phyloP scores from a whole-genome alignment of 1,140 invertebrate genomes.

The Drosophila sturtevanti region DNA sequence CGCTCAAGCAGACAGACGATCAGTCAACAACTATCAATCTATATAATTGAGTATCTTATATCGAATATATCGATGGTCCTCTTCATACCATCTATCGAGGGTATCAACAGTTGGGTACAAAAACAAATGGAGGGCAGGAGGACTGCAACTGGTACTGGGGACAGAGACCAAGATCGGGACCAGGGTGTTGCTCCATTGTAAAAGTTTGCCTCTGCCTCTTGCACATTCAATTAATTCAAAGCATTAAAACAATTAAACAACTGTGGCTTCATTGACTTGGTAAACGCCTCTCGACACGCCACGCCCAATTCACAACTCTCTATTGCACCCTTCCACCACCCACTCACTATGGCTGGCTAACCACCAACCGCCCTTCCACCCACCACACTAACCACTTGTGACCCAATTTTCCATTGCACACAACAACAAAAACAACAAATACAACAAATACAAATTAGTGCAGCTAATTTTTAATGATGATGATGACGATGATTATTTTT shows the following conservation, averaged over 20 bases:
- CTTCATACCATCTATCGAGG: not conserved
- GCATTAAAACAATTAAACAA: slow-evolving; percentile 78
- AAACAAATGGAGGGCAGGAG: not conserved
- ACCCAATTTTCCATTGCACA: slow-evolving; percentile 61
- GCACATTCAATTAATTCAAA: slow-evolving; percentile 76
- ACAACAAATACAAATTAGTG: slow-evolving; percentile 72
- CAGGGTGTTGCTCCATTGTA: slow-evolving; percentile 9
- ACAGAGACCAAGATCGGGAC: not conserved
- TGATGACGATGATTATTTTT: slow-evolving; percentile 40
- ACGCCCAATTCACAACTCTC: slow-evolving; percentile 15
- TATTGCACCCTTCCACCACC: not conserved
- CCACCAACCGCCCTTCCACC: not conserved
- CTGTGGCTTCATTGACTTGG: slow-evolving; percentile 72
- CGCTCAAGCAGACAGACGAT: too few relatives aligned
- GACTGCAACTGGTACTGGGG: too few relatives aligned
- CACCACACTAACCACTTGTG: slow-evolving; percentile 17
- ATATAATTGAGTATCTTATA: too few relatives aligned
- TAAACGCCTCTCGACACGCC: slow-evolving; percentile 36
- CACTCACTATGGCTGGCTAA: too few relatives aligned
- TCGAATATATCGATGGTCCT: too few relatives aligned
- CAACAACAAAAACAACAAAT: slow-evolving; percentile 45
- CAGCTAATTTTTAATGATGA: slow-evolving; percentile 80
- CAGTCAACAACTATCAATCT: too few relatives aligned
- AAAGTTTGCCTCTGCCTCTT: slow-evolving; percentile 40
- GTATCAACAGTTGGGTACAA: not conserved